Percentiles rank a stretch among this genome's conserved stretches.
These are phyloP conservation scores for Ctenicera cuprea DNA, from an alignment of 2,888 invertebrate genomes.

Conservation along the genomic window DNA sequence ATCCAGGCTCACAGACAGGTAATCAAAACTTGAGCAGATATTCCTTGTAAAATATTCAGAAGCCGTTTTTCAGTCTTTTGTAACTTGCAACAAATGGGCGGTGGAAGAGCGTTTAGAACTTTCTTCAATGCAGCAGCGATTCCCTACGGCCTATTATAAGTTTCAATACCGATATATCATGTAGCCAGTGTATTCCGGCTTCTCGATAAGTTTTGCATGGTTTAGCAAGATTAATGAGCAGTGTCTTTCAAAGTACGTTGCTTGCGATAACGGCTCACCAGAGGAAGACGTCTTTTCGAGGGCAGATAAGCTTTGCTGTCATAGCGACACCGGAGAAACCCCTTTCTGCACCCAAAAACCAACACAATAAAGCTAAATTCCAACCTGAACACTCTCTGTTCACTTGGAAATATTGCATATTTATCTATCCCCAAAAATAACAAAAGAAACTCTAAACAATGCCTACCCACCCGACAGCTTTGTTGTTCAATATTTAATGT, in stretches of 20 bases:
- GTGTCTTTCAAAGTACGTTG: constrained; percentile 67
- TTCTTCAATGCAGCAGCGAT: constrained; percentile 62
- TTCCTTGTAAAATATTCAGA: constrained; percentile 65
- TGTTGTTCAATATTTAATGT: constrained; percentile 27
- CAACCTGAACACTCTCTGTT: constrained; percentile 32
- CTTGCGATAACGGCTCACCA: constrained; percentile 60
- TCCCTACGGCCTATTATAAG: constrained; percentile 70
- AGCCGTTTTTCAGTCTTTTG: constrained; percentile 64
- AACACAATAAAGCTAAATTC: constrained; percentile 46
- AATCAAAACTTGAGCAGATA: constrained; percentile 67
- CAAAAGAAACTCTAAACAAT: constrained; percentile 35
- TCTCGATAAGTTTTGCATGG: constrained; percentile 72
- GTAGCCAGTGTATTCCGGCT: constrained; percentile 67
- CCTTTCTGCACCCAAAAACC: constrained; percentile 45
- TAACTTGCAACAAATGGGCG: constrained; percentile 66
- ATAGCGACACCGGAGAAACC: constrained; percentile 53
- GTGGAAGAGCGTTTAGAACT: constrained; percentile 57
- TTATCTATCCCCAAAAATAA: constrained; percentile 36
- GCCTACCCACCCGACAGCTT: constrained; percentile 15
- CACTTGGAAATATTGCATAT: constrained; percentile 39
- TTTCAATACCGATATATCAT: constrained; percentile 72
- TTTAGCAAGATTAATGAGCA: constrained; percentile 72
- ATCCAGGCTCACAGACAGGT: constrained; percentile 61
- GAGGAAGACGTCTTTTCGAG: constrained; percentile 63
- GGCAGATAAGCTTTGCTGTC: constrained; percentile 56